Base-by-base conservation (phyloP, 2,888 invertebrate genomes). In the Erynnis tages region DNA sequence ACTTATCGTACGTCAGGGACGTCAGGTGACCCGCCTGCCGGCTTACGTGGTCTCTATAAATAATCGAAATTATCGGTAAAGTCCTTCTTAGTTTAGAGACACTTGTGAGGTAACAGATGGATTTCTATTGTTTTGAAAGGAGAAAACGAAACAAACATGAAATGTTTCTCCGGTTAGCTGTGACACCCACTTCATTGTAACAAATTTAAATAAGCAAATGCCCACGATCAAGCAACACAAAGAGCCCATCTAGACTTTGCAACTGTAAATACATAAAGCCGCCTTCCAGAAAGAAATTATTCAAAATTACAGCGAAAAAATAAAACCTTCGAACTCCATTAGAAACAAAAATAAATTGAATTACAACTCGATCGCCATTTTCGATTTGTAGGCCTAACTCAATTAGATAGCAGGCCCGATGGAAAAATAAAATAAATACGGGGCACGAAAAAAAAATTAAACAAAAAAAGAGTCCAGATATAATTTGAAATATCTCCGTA, bases 401-500 rank as follows among this genome's bases (percentile, higher is more conserved):
- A 88, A 88, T 89, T 88, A 88, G 88, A 83, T 79, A 78, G 77
- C 77, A 76, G 78, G 80, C 85, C 82, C 82, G 87, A 88, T 89
- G 88, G 87, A 84, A 88, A 87, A 88, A 88, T 88, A 89, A 86
- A 89, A 87, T 87, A 89, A 89, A 88, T 87, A 87, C 82, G 79
- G 73, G 74, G 81, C 78, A 82, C 79, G 80, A 81, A 82, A 85
- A 81, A 87, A 87, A 87, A 79, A 81, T 79, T 79, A 87, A 86
- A 54, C 77, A 76, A 83, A 85, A 40, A 87, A 83, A 80, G 81
- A 83, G 84, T 84, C 83, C 84, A 88, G 89, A 88, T 89, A 88
- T 89, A 89, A 89, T 89, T 88, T 87, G 87, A 87, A 89, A 89
- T 89, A 89, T 89, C 88, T 86, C 84, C 85, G 89, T 86, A 88